Conservation (phyloP, 2,888 invertebrate genomes). For the Oligia latruncula region DNA sequence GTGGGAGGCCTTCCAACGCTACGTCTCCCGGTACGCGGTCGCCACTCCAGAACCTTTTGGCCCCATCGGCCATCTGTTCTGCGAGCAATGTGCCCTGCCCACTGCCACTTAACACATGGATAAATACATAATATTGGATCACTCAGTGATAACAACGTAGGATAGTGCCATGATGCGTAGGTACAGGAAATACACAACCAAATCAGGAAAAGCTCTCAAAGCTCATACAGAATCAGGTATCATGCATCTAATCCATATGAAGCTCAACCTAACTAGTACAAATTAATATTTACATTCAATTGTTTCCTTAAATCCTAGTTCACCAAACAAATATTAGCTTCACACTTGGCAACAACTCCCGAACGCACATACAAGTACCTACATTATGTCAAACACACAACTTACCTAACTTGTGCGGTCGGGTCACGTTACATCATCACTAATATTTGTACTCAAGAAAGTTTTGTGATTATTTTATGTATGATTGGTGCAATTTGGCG, state of each 20-base stretch:
- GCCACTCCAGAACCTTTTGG: no score
- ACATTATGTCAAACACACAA: conserved; percentile 39
- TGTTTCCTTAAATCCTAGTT: conserved; percentile 18
- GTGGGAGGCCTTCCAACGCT: no score
- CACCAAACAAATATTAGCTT: conserved; percentile 41
- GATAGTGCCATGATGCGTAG: background rate
- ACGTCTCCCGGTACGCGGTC: no score
- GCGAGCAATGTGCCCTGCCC: no score
- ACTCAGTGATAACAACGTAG: background rate
- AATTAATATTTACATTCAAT: background rate
- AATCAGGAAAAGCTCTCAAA: background rate
- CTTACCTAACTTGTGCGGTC: conserved; percentile 50
- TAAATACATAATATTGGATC: no score
- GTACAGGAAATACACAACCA: background rate
- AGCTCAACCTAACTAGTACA: background rate
- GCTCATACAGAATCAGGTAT: background rate
- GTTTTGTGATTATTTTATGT: conserved; percentile 27
- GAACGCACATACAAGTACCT: conserved; percentile 13
- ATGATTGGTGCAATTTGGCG: conserved; percentile 17
- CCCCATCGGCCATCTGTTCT: no score
- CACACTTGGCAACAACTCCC: conserved; percentile 29
- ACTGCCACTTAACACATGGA: no score
- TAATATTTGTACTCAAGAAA: conserved; percentile 53
- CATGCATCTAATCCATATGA: background rate
- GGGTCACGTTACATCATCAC: conserved; percentile 54